These are phyloP conservation scores for Mamestra configurata DNA, from an alignment of 1,140 invertebrate genomes.

Conservation along the genomic window DNA sequence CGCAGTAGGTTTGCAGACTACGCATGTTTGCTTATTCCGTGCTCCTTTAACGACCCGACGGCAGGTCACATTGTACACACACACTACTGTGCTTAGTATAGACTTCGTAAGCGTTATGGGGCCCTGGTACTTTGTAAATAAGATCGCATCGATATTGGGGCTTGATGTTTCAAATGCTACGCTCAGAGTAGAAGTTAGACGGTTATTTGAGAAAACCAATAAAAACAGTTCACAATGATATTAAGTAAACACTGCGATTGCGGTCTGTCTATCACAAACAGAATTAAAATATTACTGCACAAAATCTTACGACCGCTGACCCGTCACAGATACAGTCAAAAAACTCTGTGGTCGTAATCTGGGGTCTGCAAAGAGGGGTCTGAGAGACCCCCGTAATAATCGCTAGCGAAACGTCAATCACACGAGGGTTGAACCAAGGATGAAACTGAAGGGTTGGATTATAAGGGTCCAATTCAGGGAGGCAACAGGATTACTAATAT, in stretches of 20 bases:
- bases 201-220: background rate
- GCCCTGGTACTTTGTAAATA: slow-evolving; percentile 10
- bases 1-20: slow-evolving; percentile 48
- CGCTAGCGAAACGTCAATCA: slow-evolving; percentile 79
- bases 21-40: slow-evolving; percentile 50
- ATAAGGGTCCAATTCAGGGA: slow-evolving; percentile 81
- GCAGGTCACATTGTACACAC: slow-evolving; percentile 31
- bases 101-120: slow-evolving; percentile 1
- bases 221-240: slow-evolving; percentile 20
- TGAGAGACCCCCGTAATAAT: slow-evolving; percentile 69
- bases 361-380: slow-evolving; percentile 64
- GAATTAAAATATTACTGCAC: slow-evolving; percentile 27
- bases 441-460: slow-evolving; percentile 84
- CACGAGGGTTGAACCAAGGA: slow-evolving; percentile 71
- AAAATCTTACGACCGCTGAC: slow-evolving; percentile 37
- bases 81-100: slow-evolving; percentile 30
- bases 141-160: slow-evolving; percentile 10
- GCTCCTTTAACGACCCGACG: slow-evolving; percentile 38
- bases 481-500: slow-evolving; percentile 82
- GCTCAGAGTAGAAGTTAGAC: background rate
- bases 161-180: background rate
- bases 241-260: background rate
- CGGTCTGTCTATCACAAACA: background rate
- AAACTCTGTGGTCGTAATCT: slow-evolving; percentile 74
- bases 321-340: slow-evolving; percentile 54